Conservation (phyloP, 2,113 vertebrate genomes). For the Notechis scutatus region DNA sequence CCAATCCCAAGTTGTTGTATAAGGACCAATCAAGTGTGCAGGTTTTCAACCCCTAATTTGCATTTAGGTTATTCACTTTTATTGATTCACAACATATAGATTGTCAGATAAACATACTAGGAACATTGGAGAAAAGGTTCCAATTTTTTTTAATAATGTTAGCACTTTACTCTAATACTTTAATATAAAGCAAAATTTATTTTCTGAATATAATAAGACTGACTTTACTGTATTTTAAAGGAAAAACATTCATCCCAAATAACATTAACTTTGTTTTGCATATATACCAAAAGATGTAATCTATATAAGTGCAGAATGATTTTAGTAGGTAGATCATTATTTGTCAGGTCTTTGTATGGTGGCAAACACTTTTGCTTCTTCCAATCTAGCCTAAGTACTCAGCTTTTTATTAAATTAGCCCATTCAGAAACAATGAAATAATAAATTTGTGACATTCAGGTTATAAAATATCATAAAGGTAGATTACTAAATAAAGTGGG, state of each 20-base stretch:
- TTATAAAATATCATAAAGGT: not conserved
- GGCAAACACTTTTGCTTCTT: not conserved
- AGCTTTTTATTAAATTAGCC: not conserved
- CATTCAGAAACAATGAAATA: not conserved
- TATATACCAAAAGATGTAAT: not conserved
- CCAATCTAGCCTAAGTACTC: not conserved
- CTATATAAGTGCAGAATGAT: not conserved
- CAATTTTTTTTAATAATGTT: not conserved
- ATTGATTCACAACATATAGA: no score
- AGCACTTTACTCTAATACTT: not conserved
- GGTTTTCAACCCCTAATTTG: no score
- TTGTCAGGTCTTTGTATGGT: not conserved
- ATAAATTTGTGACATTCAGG: not conserved
- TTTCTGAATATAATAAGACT: not conserved
- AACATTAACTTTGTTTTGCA: not conserved
- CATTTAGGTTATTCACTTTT: no score
- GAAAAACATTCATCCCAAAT: not conserved
- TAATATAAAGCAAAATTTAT: not conserved
- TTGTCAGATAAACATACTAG: not conserved
- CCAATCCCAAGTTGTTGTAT: no score
- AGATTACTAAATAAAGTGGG: not conserved
- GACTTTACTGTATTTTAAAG: not conserved
- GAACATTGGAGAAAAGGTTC: not conserved
- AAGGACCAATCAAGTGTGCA: no score
- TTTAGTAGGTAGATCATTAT: not conserved